Base-by-base conservation (phyloP, 23 tunicate genomes). In the Ciona savignyi region DNA sequence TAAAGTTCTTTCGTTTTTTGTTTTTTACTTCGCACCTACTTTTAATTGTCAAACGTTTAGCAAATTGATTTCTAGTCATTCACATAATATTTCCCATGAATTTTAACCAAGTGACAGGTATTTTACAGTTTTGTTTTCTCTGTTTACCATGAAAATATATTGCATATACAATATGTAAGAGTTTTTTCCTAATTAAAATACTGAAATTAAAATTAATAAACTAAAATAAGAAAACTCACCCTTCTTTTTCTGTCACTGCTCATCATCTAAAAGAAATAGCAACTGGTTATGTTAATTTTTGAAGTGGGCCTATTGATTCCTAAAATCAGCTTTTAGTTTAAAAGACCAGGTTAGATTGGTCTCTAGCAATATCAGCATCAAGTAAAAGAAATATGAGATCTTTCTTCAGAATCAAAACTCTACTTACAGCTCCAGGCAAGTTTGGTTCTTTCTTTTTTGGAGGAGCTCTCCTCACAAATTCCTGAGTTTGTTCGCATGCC, bases 401-500 rank as follows among this genome's bases (percentile, higher is more conserved):
- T 2, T 70, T 2, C n/a, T n/a, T n/a, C n/a, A n/a, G n/a, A n/a
- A n/a, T n/a, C n/a, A n/a, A n/a, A 42, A 42, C 31, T 3, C 60
- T 3, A 66, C 87, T 60, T 77, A 88, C 96, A 68, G 96, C 72
- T 33, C 74, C 62, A n/a, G 96, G 96, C 87, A 88, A 80, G 20
- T 30, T 73, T 26, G 96, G 96, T 62, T 80, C 82, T 27, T 60
- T 21, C 72, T 88, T 77, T 28, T 82, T 78, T 23, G 87, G 78
- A 22, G 87, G 77, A 25, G 80, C 65, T 31, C 81, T 34, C 31
- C 96, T 74, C 4, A 88, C 78, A 73, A 68, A 66, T 28, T 88
- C 96, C 23, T 80, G 80, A 26, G 87, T 88, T 67, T 82, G 87
- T 82, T 88, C 96, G 24, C 77, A 70, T 27, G 96, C 87, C 61